Conservation (phyloP, 2,797 vertebrate species). For the Melanotaenia boesemani region DNA sequence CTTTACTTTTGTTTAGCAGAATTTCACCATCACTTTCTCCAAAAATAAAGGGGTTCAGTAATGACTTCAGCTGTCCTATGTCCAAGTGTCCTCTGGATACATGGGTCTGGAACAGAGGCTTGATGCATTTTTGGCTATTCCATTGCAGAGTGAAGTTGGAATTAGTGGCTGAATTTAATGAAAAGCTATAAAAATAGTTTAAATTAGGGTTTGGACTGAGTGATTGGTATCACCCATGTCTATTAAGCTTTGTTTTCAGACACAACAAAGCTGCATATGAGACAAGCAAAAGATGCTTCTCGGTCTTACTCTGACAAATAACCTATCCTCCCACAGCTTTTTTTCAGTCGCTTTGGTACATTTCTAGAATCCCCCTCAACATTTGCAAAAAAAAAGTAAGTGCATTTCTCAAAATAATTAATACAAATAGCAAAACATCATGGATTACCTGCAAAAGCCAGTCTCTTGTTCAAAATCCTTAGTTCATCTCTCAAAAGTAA, state of each 20-base stretch:
- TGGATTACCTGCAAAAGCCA: too few relatives aligned
- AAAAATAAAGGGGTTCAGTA: conserved; percentile 13
- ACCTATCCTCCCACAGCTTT: neutral
- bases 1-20: neutral
- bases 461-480: too few relatives aligned
- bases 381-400: too few relatives aligned
- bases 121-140: conserved; percentile 55
- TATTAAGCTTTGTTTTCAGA: conserved; percentile 47
- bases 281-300: conserved; percentile 18
- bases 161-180: conserved; percentile 71
- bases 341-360: too few relatives aligned
- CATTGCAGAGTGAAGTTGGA: conserved; percentile 60
- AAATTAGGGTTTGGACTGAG: conserved; percentile 75
- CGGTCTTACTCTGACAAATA: conserved; percentile 26
- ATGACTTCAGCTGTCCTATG: conserved; percentile 30
- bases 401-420: too few relatives aligned
- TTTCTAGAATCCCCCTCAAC: too few relatives aligned
- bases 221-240: conserved; percentile 49
- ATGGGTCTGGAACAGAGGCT: conserved; percentile 43
- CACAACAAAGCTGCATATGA: conserved; percentile 43
- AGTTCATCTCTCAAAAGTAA: too few relatives aligned
- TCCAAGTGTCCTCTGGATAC: conserved; percentile 55
- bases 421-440: too few relatives aligned
- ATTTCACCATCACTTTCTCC: conserved; percentile 30
- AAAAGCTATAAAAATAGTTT: conserved; percentile 64